These are phyloP conservation scores for Drosophila rellima DNA, from an alignment of 2,888 invertebrate species.

Conservation along the genomic window DNA sequence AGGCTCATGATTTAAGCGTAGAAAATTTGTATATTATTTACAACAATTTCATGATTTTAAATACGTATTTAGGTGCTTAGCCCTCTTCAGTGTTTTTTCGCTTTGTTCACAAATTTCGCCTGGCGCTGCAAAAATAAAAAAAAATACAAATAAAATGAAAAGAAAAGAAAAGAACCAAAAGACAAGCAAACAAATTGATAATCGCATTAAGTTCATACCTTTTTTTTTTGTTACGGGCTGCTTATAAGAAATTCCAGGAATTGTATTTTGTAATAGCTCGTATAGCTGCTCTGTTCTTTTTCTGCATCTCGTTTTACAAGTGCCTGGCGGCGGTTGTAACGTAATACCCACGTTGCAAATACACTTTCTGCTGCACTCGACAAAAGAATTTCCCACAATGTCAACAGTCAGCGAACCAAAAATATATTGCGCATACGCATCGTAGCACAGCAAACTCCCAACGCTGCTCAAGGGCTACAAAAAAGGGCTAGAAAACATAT, in stretches of 20 bases:
- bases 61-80: constrained; percentile 15
- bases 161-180: neutral
- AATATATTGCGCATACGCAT: constrained; percentile 74
- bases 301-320: constrained; percentile 60
- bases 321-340: constrained; percentile 51
- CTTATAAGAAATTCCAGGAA: constrained; percentile 57
- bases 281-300: constrained; percentile 26
- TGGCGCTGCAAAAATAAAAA: constrained; percentile 53
- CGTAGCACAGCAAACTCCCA: constrained; percentile 37
- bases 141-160: too few relatives aligned
- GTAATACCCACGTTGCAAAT: constrained; percentile 54
- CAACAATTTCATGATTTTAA: constrained; percentile 18
- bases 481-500: neutral
- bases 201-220: constrained; percentile 52
- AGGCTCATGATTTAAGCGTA: constrained; percentile 1
- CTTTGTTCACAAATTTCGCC: constrained; percentile 25
- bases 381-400: constrained; percentile 79
- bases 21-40: neutral
- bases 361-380: constrained; percentile 72
- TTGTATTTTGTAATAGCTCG: constrained; percentile 68
- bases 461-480: neutral
- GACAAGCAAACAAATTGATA: constrained; percentile 48
- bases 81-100: constrained; percentile 5
- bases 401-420: constrained; percentile 50
- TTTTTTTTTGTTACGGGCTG: constrained; percentile 7